Percentiles rank a stretch among this genome's conserved stretches.
These are phyloP conservation scores for Metacarcinus magister DNA, from an alignment of 2,888 invertebrate species.

Conservation along the genomic window DNA sequence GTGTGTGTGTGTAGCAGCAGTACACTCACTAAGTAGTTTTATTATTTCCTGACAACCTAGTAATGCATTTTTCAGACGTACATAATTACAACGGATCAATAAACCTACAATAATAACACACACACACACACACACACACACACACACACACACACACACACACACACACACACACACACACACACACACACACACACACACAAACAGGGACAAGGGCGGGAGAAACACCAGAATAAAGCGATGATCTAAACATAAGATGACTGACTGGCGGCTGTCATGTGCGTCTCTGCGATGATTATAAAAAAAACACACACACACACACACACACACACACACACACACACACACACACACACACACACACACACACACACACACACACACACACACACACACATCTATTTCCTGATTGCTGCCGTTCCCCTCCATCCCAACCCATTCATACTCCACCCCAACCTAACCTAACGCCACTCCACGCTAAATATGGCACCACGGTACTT, in stretches of 20 bases:
- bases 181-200: constrained; percentile 49
- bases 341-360: too few species aligned
- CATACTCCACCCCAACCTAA: not conserved
- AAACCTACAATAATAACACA: not conserved
- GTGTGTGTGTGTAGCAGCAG: not conserved
- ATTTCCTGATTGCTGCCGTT: not conserved
- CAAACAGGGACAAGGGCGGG: not conserved
- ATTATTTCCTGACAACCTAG: not conserved
- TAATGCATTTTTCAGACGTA: not conserved
- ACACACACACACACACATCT: not conserved
- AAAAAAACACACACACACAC: too few species aligned
- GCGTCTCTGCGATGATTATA: not conserved
- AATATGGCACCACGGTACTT: not conserved
- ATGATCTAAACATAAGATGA: not conserved
- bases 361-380: too few species aligned
- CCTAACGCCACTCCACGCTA: not conserved
- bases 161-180: constrained; percentile 61
- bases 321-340: too few species aligned
- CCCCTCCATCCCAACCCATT: not conserved
- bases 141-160: constrained; percentile 32
- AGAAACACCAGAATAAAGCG: not conserved
- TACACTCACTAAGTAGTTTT: not conserved
- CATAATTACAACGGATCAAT: not conserved
- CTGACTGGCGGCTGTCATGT: not conserved
- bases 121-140: not conserved